These are phyloP conservation scores for Melanostoma mellinum DNA, from an alignment of 2,888 invertebrate species.

Conservation along the genomic window DNA sequence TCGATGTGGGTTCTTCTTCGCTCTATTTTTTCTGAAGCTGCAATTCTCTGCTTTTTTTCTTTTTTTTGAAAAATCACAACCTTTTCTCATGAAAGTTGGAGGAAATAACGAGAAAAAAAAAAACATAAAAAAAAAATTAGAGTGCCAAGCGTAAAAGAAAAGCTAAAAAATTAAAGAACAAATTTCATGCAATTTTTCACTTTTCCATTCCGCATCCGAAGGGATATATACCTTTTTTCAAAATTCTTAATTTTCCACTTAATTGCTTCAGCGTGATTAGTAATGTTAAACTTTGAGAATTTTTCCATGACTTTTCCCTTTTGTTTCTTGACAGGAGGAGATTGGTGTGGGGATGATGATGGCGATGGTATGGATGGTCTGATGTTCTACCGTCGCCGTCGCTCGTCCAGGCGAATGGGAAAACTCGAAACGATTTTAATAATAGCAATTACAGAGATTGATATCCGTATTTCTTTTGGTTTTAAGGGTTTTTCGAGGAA, in stretches of 20 bases:
- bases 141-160: conserved; percentile 36
- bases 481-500: conserved; percentile 6
- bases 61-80: conserved; percentile 71
- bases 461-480: conserved; percentile 49
- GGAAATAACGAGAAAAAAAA: conserved; percentile 2
- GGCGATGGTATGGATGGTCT: neutral
- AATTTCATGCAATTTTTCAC: conserved; percentile 72
- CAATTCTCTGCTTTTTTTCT: conserved; percentile 31
- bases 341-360: conserved; percentile 13
- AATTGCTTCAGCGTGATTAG: conserved; percentile 73
- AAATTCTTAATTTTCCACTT: conserved; percentile 73
- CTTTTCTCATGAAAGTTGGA: conserved; percentile 52
- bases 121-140: conserved; percentile 7
- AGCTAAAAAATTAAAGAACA: conserved; percentile 54
- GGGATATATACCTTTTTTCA: conserved; percentile 66
- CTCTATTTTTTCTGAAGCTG: conserved; percentile 15
- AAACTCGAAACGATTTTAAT: conserved; percentile 68
- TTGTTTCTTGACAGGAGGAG: conserved; percentile 15
- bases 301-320: conserved; percentile 67
- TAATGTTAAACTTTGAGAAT: conserved; percentile 71
- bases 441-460: conserved; percentile 70
- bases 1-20: conserved; percentile 46
- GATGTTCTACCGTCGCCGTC: neutral
- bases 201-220: conserved; percentile 54
- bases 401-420: conserved; percentile 6